Conservation (phyloP, 2,113 vertebrate species). For the Lycocorax pyrrhopterus region DNA sequence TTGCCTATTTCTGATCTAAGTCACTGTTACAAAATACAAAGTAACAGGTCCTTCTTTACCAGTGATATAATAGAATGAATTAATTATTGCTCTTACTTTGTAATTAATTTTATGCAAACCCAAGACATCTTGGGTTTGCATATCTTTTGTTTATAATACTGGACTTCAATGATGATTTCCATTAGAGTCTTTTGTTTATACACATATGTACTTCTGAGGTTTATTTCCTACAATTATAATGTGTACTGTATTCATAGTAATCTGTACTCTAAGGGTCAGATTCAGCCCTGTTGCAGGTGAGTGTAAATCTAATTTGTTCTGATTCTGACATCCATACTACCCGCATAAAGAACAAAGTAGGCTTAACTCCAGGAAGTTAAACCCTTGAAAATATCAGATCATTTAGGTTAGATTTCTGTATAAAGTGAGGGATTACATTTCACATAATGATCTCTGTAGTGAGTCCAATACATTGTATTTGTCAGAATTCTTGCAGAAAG, state of each 20-base stretch:
- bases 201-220: not conserved
- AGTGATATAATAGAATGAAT: not conserved
- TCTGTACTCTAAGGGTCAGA: not conserved
- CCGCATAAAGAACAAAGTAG: not conserved
- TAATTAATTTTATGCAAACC: not conserved
- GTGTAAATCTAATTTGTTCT: not conserved
- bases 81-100: not conserved
- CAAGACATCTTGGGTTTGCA: not conserved
- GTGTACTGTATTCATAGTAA: not conserved
- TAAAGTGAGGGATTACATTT: not conserved
- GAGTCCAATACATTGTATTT: not conserved
- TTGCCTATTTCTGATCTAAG: constrained; percentile 6
- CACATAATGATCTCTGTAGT: not conserved
- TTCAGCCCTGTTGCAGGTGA: constrained; percentile 4
- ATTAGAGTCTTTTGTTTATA: constrained; percentile 22
- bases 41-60: not conserved
- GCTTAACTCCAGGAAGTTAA: not conserved
- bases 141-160: not conserved
- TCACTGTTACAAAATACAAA: not conserved
- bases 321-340: not conserved
- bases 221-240: constrained; percentile 23
- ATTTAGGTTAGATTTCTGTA: not conserved
- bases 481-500: not conserved
- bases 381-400: not conserved
- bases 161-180: constrained; percentile 16